phyloP scores from a whole-genome alignment of 2,888 invertebrate species.

The Brachyptera putata region DNA sequence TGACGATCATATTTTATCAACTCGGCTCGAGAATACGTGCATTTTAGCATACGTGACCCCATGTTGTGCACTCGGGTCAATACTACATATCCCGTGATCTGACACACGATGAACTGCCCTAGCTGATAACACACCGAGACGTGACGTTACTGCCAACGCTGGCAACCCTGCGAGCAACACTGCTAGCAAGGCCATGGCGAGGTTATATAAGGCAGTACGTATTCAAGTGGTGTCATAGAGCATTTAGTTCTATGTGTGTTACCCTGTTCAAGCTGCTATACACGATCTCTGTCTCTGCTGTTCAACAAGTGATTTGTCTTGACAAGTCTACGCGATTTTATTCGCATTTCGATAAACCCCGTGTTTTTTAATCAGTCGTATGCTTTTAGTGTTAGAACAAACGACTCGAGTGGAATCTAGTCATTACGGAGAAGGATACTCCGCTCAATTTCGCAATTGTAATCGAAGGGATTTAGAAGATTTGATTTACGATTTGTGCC shows the following conservation, averaged over 20 bases:
- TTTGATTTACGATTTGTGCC: conserved; percentile 26
- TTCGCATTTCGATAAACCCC: conserved; percentile 2
- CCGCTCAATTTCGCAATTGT: neutral
- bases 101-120: too few relatives aligned
- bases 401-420: conserved; percentile 17
- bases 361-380: conserved; percentile 1
- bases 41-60: too few relatives aligned
- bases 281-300: conserved; percentile 3
- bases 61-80: too few relatives aligned
- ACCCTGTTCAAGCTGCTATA: neutral
- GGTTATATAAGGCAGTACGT: neutral
- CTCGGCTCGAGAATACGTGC: too few relatives aligned
- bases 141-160: too few relatives aligned
- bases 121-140: too few relatives aligned
- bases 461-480: conserved; percentile 17
- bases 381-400: conserved; percentile 19
- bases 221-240: neutral
- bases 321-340: too few relatives aligned
- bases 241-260: conserved; percentile 1
- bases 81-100: too few relatives aligned
- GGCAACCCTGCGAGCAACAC: too few relatives aligned
- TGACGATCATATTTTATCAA: too few relatives aligned
- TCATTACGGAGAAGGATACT: conserved; percentile 21
- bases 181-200: conserved; percentile 6
- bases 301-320: neutral